Percentiles rank a stretch among this genome's conserved stretches.
These are phyloP conservation scores for Phalangium opilio DNA, from an alignment of 2,888 invertebrate genomes.

Conservation along the genomic window DNA sequence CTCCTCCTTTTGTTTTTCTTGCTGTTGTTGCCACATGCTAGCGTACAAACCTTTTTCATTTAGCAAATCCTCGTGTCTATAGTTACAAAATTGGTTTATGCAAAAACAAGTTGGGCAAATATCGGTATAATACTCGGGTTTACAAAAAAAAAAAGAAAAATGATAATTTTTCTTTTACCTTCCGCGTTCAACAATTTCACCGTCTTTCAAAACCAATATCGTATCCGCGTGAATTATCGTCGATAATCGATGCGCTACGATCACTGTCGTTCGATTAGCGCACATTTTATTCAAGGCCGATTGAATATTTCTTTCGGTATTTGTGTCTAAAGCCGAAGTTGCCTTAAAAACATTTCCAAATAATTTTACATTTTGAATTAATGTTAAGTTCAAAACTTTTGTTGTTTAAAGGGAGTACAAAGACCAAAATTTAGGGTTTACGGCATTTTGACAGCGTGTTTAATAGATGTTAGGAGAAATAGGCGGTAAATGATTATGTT, in stretches of 20 bases:
- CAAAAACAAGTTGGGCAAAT: slow-evolving; percentile 2
- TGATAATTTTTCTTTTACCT: no score
- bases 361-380: no score
- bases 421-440: no score
- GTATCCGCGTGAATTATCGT: slow-evolving; percentile 89
- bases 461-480: no score
- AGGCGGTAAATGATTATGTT: no score
- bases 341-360: no score
- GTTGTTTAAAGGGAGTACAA: no score
- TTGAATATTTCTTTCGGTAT: slow-evolving; percentile 82
- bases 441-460: no score
- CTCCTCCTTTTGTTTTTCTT: slow-evolving; percentile 34
- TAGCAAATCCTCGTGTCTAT: slow-evolving; percentile 55
- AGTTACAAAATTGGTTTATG: no score
- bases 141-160: no score
- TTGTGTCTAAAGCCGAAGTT: slow-evolving; percentile 85
- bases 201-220: slow-evolving; percentile 80
- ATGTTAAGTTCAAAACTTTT: no score
- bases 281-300: slow-evolving; percentile 60
- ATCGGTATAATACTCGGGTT: no score
- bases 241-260: slow-evolving; percentile 82
- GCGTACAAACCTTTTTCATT: slow-evolving; percentile 58
- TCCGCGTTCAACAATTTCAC: slow-evolving; percentile 80
- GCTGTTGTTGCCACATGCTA: slow-evolving; percentile 84
- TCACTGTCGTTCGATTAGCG: slow-evolving; percentile 72